These are phyloP conservation scores for Amphiprion ocellaris DNA, from an alignment of 2,113 vertebrate genomes.

Conservation along the genomic window DNA sequence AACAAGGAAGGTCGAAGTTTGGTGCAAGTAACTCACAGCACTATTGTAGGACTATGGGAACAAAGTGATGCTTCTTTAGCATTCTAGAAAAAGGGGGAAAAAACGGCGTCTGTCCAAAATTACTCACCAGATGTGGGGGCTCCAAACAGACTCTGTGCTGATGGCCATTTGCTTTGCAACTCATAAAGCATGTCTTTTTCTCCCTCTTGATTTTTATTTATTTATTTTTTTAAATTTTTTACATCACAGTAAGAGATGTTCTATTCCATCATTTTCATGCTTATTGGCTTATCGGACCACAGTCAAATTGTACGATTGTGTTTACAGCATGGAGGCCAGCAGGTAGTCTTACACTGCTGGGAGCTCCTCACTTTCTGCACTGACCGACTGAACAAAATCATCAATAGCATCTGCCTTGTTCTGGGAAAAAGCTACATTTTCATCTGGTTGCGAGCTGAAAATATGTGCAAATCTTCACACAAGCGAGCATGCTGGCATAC, in stretches of 20 bases:
- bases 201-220: neutral
- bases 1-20: slow-evolving; percentile 12
- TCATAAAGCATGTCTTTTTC: neutral
- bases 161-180: slow-evolving; percentile 35
- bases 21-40: neutral
- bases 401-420: neutral
- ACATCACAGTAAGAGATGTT: neutral
- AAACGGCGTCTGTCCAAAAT: slow-evolving; percentile 1
- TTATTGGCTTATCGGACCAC: neutral
- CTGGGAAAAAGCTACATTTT: neutral
- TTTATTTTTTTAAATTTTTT: neutral
- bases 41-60: neutral
- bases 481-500: slow-evolving; percentile 20
- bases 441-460: slow-evolving; percentile 4
- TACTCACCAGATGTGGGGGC: slow-evolving; percentile 22
- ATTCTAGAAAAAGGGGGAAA: neutral
- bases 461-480: slow-evolving; percentile 13
- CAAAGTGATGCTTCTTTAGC: slow-evolving; percentile 3
- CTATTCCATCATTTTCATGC: slow-evolving; percentile 17
- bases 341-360: neutral
- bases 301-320: slow-evolving; percentile 16
- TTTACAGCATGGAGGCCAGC: slow-evolving; percentile 20
- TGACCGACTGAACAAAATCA: neutral
- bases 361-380: neutral
- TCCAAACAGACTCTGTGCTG: neutral